Evolutionary conservation across 2,888 invertebrate species (phyloP).

Genomic region (Trilocha varians): DNA sequence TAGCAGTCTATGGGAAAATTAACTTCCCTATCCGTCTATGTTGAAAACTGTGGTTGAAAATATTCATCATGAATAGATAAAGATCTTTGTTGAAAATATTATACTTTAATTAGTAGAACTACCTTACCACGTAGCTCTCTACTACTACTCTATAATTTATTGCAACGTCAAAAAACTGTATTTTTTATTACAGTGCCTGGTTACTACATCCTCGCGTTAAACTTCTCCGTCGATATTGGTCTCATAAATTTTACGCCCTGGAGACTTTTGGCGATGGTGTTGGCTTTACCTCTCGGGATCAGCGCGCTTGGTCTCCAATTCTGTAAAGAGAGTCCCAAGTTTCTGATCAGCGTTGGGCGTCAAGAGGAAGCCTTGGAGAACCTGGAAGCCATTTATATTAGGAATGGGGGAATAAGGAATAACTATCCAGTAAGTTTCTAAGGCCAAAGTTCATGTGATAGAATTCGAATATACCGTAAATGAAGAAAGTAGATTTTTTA

Average conservation of each 20-base stretch:
- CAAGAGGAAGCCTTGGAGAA: slow-evolving; percentile 75
- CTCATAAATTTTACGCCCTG: slow-evolving; percentile 49
- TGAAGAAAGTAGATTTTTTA: too few relatives aligned
- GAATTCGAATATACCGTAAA: too few relatives aligned
- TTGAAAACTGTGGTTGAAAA: too few relatives aligned
- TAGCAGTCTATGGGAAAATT: too few relatives aligned
- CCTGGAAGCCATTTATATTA: slow-evolving; percentile 71
- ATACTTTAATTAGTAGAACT: too few relatives aligned
- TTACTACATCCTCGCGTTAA: slow-evolving; percentile 48
- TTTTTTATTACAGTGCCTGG: slow-evolving; percentile 39
- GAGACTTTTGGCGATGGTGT: slow-evolving; percentile 56
- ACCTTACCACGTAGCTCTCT: too few relatives aligned
- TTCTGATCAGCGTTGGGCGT: slow-evolving; percentile 77
- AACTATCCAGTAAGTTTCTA: slow-evolving; percentile 41
- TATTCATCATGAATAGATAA: too few relatives aligned
- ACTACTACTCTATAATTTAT: too few relatives aligned
- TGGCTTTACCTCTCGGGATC: slow-evolving; percentile 75
- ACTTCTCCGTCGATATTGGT: slow-evolving; percentile 41
- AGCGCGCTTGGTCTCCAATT: slow-evolving; percentile 73
- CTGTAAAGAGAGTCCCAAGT: slow-evolving; percentile 83
- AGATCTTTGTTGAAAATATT: too few relatives aligned
- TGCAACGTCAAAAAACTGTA: too few relatives aligned
- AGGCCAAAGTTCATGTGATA: too few relatives aligned
- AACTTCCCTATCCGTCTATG: too few relatives aligned
- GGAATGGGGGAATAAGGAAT: slow-evolving; percentile 58